These are phyloP conservation scores for Lasioglossum figueresi DNA, from an alignment of 2,888 invertebrate genomes.

Conservation along the genomic window DNA sequence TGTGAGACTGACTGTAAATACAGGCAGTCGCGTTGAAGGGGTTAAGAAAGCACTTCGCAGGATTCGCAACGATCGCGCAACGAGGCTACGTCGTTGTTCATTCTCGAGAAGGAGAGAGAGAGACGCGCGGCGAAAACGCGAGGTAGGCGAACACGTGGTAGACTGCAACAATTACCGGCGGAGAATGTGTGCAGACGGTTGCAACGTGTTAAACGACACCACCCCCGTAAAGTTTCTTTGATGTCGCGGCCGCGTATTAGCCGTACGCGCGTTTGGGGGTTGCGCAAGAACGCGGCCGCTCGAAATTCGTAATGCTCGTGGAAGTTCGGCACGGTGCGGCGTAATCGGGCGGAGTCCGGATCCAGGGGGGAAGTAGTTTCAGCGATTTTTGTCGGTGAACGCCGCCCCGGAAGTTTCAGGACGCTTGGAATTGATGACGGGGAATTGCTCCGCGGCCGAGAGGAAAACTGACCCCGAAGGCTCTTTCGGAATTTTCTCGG, in stretches of 20 bases:
- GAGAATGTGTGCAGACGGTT: conserved; percentile 57
- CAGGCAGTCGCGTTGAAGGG: neutral
- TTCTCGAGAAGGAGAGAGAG: conserved; percentile 38
- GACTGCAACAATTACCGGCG: conserved; percentile 63
- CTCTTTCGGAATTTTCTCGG: conserved; percentile 9
- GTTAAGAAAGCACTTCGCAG: conserved; percentile 10
- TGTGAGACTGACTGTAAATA: neutral
- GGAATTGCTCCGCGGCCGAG: neutral
- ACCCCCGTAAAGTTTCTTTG: conserved; percentile 68
- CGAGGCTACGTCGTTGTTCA: conserved; percentile 61
- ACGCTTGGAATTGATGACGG: conserved; percentile 42
- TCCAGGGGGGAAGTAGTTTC: conserved; percentile 29
- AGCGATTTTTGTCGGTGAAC: conserved; percentile 49
- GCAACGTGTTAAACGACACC: conserved; percentile 68
- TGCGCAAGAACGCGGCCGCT: conserved; percentile 50
- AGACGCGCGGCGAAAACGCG: conserved; percentile 48
- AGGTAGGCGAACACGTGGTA: conserved; percentile 50
- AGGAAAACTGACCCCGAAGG: conserved; percentile 8
- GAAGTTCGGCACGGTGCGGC: conserved; percentile 32
- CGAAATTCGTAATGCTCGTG: conserved; percentile 59
- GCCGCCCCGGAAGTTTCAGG: conserved; percentile 36
- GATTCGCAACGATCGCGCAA: conserved; percentile 37
- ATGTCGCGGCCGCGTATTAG: conserved; percentile 53
- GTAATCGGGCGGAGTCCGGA: conserved; percentile 36
- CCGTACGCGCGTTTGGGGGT: conserved; percentile 31